Evolutionary conservation across 1,140 invertebrate species (phyloP).

Genomic region (Diachasmimorpha longicaudata): DNA sequence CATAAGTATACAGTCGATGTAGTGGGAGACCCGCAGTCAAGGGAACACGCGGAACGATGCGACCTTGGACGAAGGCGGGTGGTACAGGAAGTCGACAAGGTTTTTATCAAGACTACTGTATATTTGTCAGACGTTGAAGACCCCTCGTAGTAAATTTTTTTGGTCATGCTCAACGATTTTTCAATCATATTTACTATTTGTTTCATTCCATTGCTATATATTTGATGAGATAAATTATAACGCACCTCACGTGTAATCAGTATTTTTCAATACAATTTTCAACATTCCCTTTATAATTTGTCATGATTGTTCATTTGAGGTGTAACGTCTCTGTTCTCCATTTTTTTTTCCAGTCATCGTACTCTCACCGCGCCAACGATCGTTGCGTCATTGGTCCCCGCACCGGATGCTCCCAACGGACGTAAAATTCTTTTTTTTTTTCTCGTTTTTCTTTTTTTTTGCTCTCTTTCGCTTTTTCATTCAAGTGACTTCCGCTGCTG

Average conservation of each 20-base stretch:
- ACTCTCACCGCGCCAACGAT: neutral
- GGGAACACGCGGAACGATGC: conserved; percentile 47
- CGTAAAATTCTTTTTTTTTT: conserved; percentile 42
- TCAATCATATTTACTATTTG: neutral
- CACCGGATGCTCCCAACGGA: conserved; percentile 47
- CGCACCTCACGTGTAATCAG: neutral
- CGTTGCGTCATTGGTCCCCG: conserved; percentile 38
- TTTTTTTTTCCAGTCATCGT: conserved; percentile 11
- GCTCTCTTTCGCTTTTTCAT: conserved; percentile 28
- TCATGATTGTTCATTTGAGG: neutral
- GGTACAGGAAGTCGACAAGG: conserved; percentile 62
- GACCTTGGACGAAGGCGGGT: conserved; percentile 57
- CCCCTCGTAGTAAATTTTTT: neutral
- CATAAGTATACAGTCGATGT: conserved; percentile 17
- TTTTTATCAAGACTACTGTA: conserved; percentile 51
- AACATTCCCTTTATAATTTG: neutral
- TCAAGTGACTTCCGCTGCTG: conserved; percentile 30
- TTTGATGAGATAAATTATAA: too few species aligned
- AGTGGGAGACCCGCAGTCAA: conserved; percentile 35
- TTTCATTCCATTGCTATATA: too few species aligned
- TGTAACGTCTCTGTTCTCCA: neutral
- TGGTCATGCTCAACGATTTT: neutral
- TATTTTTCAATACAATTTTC: neutral
- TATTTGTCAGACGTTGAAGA: neutral
- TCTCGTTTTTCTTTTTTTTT: conserved; percentile 13